Conservation (phyloP, 1,140 invertebrate species). For the Coboldia fuscipes region DNA sequence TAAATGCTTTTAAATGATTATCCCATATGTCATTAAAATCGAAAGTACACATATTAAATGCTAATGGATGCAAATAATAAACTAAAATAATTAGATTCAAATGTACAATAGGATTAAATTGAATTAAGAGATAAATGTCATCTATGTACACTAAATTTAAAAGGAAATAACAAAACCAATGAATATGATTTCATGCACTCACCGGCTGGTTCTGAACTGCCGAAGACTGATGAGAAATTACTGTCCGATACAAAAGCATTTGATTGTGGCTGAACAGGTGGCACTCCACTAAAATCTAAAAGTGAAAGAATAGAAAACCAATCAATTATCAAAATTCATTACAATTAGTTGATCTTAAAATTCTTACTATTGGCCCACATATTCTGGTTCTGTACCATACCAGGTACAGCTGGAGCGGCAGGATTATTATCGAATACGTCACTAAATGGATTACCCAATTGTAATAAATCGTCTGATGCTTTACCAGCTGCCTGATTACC, state of each 20-base stretch:
- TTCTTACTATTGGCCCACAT: constrained; percentile 45
- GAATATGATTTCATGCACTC: too few relatives aligned
- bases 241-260: constrained; percentile 68
- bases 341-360: constrained; percentile 8
- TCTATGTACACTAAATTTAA: too few relatives aligned
- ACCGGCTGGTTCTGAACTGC: constrained; percentile 49
- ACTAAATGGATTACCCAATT: constrained; percentile 77
- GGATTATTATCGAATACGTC: constrained; percentile 51
- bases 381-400: constrained; percentile 25
- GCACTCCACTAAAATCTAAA: constrained; percentile 25
- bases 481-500: constrained; percentile 26
- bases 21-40: constrained; percentile 1
- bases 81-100: too few relatives aligned
- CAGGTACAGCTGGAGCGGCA: constrained; percentile 15
- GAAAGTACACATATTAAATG: not conserved
- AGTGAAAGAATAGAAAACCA: not conserved
- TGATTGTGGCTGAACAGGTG: constrained; percentile 30
- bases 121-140: too few relatives aligned
- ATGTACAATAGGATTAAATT: too few relatives aligned
- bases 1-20: constrained; percentile 3
- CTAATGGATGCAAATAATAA: too few relatives aligned
- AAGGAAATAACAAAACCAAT: too few relatives aligned
- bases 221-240: constrained; percentile 67
- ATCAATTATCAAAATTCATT: not conserved
- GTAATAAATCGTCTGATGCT: constrained; percentile 74